phyloP scores from a whole-genome alignment of 2,113 vertebrate genomes.

The Brachypodius melanocephalos region DNA sequence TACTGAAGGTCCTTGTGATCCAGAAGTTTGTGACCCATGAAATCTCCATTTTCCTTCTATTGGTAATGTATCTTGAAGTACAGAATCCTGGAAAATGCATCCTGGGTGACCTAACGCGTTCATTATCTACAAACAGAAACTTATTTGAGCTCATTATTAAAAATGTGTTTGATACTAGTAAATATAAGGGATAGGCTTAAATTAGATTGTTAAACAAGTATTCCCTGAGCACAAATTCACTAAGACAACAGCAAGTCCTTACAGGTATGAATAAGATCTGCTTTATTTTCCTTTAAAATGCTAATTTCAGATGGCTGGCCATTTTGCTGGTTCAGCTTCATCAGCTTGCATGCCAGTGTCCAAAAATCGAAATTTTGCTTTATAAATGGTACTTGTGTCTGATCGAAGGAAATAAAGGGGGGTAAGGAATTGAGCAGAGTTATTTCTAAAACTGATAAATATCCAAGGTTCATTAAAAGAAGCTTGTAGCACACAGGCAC shows the following conservation, averaged over 20 bases:
- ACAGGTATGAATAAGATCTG: not conserved
- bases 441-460: constrained; percentile 39
- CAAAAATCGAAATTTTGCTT: constrained; percentile 8
- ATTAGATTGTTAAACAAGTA: not conserved
- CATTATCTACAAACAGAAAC: not conserved
- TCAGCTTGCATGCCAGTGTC: not conserved
- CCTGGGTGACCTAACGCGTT: not conserved
- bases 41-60: constrained; percentile 58
- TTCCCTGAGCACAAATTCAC: not conserved
- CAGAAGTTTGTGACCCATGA: constrained; percentile 65
- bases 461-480: not conserved
- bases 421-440: not conserved
- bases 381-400: not conserved
- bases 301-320: not conserved
- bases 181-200: not conserved
- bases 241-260: not conserved
- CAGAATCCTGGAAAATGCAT: constrained; percentile 1
- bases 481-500: not conserved
- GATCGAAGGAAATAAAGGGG: not conserved
- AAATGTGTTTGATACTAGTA: not conserved
- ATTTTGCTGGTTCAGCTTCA: constrained; percentile 13
- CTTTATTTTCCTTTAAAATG: not conserved
- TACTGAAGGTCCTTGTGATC: constrained; percentile 59
- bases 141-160: not conserved
- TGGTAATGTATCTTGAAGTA: constrained; percentile 45